Percentiles rank a stretch among this genome's conserved stretches.
Conservation (phyloP, 2,888 invertebrate genomes). For the Tineola bisselliella region DNA sequence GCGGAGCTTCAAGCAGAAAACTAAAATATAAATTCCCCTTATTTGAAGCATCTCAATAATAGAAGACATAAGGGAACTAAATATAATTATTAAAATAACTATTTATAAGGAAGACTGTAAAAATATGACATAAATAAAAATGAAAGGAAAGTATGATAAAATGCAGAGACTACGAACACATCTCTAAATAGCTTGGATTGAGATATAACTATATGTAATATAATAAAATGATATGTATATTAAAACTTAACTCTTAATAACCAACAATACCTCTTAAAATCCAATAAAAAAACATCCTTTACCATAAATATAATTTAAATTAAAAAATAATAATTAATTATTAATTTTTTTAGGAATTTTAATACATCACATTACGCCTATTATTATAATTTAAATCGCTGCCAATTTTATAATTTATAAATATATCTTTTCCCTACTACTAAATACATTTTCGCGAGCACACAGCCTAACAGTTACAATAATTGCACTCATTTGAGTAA, state of each 20-base stretch:
- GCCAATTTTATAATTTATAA: constrained; percentile 14
- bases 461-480: constrained; percentile 27
- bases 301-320: background rate
- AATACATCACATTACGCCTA: background rate
- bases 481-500: constrained; percentile 9
- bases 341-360: background rate
- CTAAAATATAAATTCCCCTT: no score
- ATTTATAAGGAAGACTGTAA: background rate
- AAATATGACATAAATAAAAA: background rate
- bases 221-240: constrained; percentile 6
- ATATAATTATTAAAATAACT: background rate
- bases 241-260: constrained; percentile 14
- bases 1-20: no score
- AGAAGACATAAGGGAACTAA: no score
- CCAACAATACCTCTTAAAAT: background rate
- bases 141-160: constrained; percentile 7
- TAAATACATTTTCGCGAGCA: constrained; percentile 19
- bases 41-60: no score
- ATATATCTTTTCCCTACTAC: constrained; percentile 16
- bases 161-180: constrained; percentile 9
- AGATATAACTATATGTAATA: constrained; percentile 20
- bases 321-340: background rate
- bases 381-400: no score
- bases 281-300: constrained; percentile 10
- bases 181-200: constrained; percentile 6